Evolutionary conservation across 1,140 invertebrate species (phyloP).

Genomic region (Drosophila triauraria): DNA sequence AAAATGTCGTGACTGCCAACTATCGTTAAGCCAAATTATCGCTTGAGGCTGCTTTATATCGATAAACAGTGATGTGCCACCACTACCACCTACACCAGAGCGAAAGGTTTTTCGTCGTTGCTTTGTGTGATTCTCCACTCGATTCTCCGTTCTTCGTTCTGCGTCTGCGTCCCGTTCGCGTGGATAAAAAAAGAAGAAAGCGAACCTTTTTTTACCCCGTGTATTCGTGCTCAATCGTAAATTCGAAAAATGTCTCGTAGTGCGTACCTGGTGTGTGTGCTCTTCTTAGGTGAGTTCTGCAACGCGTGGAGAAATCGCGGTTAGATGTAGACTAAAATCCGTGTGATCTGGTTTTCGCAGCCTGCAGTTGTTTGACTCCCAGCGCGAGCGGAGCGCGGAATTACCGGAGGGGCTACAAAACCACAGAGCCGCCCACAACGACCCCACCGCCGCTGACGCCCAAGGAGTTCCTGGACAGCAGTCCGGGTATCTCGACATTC

Average conservation of each 20-base stretch:
- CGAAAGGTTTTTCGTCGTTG: constrained; percentile 47
- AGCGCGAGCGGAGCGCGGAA: constrained; percentile 35
- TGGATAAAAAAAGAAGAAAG: constrained; percentile 43
- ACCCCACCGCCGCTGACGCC: constrained; percentile 63
- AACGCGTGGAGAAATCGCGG: constrained; percentile 1
- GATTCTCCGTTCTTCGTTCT: constrained; percentile 54
- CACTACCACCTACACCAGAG: constrained; percentile 33
- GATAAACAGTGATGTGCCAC: constrained; percentile 2
- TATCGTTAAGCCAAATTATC: constrained; percentile 13
- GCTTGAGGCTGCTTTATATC: constrained; percentile 10
- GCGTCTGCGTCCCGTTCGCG: constrained; percentile 58
- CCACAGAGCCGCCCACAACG: constrained; percentile 50
- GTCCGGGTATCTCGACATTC: constrained; percentile 87
- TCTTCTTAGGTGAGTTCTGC: constrained; percentile 57
- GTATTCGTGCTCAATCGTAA: constrained; percentile 22
- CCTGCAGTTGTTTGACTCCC: constrained; percentile 62
- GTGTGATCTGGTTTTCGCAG: constrained; percentile 42
- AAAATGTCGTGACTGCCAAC: neutral
- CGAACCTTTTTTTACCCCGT: constrained; percentile 13
- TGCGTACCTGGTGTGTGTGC: constrained; percentile 49
- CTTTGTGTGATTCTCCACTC: constrained; percentile 37
- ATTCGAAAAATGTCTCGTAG: constrained; percentile 61
- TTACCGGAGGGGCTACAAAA: constrained; percentile 33
- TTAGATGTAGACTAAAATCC: constrained; percentile 11
- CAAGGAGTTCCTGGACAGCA: constrained; percentile 84